Percentiles rank a stretch among this genome's conserved stretches.
These are phyloP conservation scores for Sinocyclocheilus anshuiensis DNA, from an alignment of 2,113 vertebrate species.

Conservation along the genomic window DNA sequence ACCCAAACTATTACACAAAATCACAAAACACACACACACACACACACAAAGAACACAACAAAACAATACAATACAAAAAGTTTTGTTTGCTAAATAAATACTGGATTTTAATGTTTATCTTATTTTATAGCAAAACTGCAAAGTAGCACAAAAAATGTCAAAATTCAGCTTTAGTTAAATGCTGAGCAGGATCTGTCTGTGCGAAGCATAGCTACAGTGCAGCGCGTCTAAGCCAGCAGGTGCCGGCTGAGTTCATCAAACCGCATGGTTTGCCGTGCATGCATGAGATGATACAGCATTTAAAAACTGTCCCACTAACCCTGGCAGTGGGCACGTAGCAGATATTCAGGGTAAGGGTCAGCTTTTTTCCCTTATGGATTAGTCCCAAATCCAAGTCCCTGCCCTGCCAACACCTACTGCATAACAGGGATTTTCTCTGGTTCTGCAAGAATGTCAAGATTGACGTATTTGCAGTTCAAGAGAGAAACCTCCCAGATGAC, in stretches of 20 bases:
- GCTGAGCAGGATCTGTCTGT: not conserved
- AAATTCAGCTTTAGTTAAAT: not conserved
- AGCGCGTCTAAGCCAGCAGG: constrained; percentile 27
- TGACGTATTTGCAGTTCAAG: constrained; percentile 64
- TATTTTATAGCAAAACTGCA: too few species aligned
- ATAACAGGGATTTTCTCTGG: constrained; percentile 57
- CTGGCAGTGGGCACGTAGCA: constrained; percentile 35
- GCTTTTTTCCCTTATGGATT: constrained; percentile 49
- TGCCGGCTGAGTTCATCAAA: not conserved
- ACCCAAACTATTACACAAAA: not conserved
- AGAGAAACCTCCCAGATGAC: constrained; percentile 61
- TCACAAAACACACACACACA: too few species aligned
- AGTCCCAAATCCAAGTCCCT: constrained; percentile 49
- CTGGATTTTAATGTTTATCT: not conserved
- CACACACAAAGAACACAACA: too few species aligned
- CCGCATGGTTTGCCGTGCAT: not conserved
- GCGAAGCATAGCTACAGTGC: not conserved
- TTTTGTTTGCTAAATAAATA: not conserved
- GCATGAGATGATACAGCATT: constrained; percentile 4
- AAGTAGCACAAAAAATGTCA: not conserved
- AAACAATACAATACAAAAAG: not conserved
- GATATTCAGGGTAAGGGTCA: constrained; percentile 39
- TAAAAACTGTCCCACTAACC: constrained; percentile 38
- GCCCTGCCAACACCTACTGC: constrained; percentile 48
- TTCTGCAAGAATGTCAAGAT: constrained; percentile 62